These are phyloP conservation scores for Drosophila repletoides DNA, from an alignment of 1,140 invertebrate genomes.

Conservation along the genomic window DNA sequence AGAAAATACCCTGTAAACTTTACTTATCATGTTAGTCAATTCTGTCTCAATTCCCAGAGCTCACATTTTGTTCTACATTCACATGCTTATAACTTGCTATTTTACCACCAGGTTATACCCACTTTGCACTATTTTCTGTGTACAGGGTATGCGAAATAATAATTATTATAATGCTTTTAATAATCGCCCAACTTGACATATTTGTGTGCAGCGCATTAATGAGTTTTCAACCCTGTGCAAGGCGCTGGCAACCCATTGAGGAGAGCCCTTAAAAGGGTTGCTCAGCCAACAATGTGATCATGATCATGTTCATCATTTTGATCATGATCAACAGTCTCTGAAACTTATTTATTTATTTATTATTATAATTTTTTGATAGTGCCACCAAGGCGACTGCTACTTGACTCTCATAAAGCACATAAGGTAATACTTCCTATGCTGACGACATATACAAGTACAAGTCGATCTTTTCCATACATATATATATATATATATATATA, in stretches of 20 bases:
- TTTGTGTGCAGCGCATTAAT: slow-evolving; percentile 48
- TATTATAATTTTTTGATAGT: slow-evolving; percentile 38
- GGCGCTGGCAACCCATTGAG: slow-evolving; percentile 1
- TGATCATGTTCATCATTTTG: not conserved
- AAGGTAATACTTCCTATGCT: too few species aligned
- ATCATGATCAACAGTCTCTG: not conserved
- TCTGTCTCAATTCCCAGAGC: not conserved
- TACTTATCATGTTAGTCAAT: not conserved
- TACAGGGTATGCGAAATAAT: slow-evolving; percentile 8
- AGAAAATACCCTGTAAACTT: not conserved
- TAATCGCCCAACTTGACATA: slow-evolving; percentile 45
- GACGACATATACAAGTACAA: too few species aligned
- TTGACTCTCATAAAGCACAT: slow-evolving; percentile 39
- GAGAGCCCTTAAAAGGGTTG: slow-evolving; percentile 19
- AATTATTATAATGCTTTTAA: slow-evolving; percentile 47
- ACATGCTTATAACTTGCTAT: too few species aligned
- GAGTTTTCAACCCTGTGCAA: slow-evolving; percentile 51
- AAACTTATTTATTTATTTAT: slow-evolving; percentile 53
- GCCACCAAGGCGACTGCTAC: slow-evolving; percentile 21
- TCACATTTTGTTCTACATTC: too few species aligned
- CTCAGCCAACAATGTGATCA: slow-evolving; percentile 11
- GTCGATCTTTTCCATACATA: too few species aligned
- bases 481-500: not conserved
- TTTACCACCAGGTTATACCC: not conserved
- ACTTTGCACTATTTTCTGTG: not conserved